Base-by-base conservation (phyloP, 1,140 invertebrate species). In the Halesus radiatus region DNA sequence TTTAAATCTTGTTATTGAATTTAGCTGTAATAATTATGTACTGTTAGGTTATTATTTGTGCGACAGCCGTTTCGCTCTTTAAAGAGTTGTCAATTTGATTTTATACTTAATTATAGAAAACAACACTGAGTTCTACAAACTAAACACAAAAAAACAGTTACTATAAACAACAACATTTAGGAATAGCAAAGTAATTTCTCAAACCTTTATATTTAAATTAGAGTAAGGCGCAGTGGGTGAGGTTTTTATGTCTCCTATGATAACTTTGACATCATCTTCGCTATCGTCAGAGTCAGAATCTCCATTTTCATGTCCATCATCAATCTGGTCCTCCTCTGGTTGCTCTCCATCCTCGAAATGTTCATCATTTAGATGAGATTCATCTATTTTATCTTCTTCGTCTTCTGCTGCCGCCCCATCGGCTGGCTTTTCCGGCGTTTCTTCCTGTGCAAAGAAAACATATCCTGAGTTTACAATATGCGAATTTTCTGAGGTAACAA, bases 241-340 rank as follows among this genome's bases (percentile, higher is more conserved):
- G 0, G 94, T 92, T 86, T 96, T 96, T 50, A 96, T 95, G 85
- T 96, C 94, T 0, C 94, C 95, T 84, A 96, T 96, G 0, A 95
- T 94, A 73, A 97, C 95, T 87, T 96, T 94, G 1, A 97, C 94
- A 85, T 96, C 94, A 86, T 97, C 95, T 82, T 94, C 93, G 80
- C 94, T 94, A 81, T 95, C 94, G 83, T 96, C 95, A n/a, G 92
- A 93, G 50, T 92, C 90, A 0, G 92, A 92, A 79, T 95, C 94
- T 5, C 91, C 92, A 78, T 94, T 93, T 45, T 93, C 92, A 79
- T 92, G 91, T 81, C 90, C 92, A 52, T 89, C 89, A 52, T 90
- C 91, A 84, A 91, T 92, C 23, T 90, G 88, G 3, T 90, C 90
- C 81, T 92, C 91, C 8, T 91, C 91, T 53, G 90, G 91, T 3